Percentiles rank a stretch among this genome's conserved stretches.
These are phyloP conservation scores for Rhagoletis pomonella DNA, from an alignment of 1,140 invertebrate species.

Conservation along the genomic window DNA sequence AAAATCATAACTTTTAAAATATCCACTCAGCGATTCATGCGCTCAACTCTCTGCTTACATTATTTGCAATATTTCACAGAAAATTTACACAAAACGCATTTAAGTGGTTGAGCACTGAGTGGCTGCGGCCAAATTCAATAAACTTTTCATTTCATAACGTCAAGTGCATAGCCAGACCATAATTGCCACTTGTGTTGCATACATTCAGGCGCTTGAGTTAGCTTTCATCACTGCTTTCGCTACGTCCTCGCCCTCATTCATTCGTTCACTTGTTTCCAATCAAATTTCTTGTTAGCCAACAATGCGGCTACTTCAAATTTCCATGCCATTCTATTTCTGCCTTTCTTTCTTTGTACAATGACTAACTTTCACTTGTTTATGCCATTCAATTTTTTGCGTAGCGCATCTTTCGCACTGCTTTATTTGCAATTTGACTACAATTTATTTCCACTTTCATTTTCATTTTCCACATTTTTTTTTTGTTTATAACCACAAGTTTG, in stretches of 20 bases:
- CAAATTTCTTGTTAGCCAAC: background rate
- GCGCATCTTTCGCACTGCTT: background rate
- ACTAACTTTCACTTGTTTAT: background rate
- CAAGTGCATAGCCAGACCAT: constrained; percentile 14
- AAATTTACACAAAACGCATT: background rate
- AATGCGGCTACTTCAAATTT: background rate
- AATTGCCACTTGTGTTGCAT: constrained; percentile 40
- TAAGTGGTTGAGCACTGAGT: background rate
- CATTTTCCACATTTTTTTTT: background rate
- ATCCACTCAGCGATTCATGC: background rate
- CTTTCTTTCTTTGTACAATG: background rate
- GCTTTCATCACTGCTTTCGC: background rate
- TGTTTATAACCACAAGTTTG: background rate
- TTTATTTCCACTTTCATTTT: background rate
- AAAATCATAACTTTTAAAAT: background rate
- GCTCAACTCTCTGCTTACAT: background rate
- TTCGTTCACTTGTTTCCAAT: background rate
- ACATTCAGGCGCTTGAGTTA: background rate
- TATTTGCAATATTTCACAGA: background rate
- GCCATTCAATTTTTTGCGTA: background rate
- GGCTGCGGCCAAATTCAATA: constrained; percentile 10
- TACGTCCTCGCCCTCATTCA: background rate
- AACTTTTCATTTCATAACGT: background rate
- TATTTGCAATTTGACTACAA: background rate
- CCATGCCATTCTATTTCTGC: background rate